Base-by-base conservation (phyloP, 1,140 invertebrate species). In the Papilio xuthus region DNA sequence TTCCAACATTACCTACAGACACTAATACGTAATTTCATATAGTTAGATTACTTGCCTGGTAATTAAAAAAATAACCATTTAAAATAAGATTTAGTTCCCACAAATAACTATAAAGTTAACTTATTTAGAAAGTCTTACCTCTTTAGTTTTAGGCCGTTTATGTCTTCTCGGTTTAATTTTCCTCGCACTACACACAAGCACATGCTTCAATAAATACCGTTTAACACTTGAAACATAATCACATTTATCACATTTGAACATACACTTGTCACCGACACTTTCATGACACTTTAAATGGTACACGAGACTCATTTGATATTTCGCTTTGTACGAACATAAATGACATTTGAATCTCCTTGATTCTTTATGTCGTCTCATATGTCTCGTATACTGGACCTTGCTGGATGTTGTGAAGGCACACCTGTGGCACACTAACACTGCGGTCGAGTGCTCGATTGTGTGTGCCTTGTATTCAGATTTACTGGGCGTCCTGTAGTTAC, bases 251-350 rank as follows among this genome's bases (percentile, higher is more conserved):
- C 89, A 90, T 56, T 86, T 83, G n/a, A 73, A 86, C 23, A 28
- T 6, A 1, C 71, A 78, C 28, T 78, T 70, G 4, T 78, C 77
- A 32, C 50, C 69, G n/a, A 23, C 73, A 53, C 69, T 70, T 4
- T 85, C 75, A 23, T 93, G 91, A 0, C 82, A 80, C 53, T 89
- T 89, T 23, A 93, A 15, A 76, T 93, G 92, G 73, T 91, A 72
- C 0, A 72, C 41, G 0, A 72, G 42, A 23, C 70, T 72, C 70
- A 72, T 77, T 6, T 42, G 26, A 23, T 77, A 42, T 2, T 20
- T 18, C 6, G 60, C 60, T 7, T 28, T n/a, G 26, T 77, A 72
- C 1, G 7, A 7, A 20, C 70, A 72, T 8, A 72, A 2, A 20
- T 72, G 70, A 42, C 70, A 72, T 20, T 47, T 42, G 20, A 20